Evolutionary conservation across 2,888 invertebrate genomes (phyloP).

Genomic region (Drosophila bunnanda): DNA sequence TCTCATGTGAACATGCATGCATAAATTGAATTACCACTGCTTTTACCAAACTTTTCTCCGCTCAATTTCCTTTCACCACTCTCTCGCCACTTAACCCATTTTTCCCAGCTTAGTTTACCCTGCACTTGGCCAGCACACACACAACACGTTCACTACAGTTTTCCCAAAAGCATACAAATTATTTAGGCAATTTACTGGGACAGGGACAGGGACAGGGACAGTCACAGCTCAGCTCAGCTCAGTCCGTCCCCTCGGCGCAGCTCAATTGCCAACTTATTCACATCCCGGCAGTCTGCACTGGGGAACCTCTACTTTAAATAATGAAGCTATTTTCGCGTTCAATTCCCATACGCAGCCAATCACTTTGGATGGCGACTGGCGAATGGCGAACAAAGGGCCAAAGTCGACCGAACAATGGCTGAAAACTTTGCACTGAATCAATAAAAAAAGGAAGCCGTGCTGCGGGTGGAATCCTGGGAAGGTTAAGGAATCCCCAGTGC

Average conservation of each 20-base stretch:
- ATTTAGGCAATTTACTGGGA: constrained; percentile 72
- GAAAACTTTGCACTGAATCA: constrained; percentile 67
- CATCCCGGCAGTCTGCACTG: constrained; percentile 39
- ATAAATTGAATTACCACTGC: constrained; percentile 3
- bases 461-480: constrained; percentile 35
- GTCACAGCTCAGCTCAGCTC: constrained; percentile 21
- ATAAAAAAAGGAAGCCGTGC: constrained; percentile 43
- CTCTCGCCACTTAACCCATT: constrained; percentile 15
- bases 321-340: constrained; percentile 78
- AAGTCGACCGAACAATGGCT: constrained; percentile 63
- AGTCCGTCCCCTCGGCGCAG: constrained; percentile 54
- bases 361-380: constrained; percentile 57
- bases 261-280: constrained; percentile 60
- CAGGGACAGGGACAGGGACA: neutral
- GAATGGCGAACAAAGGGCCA: constrained; percentile 50
- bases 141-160: constrained; percentile 7
- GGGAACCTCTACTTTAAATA: constrained; percentile 72
- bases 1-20: neutral
- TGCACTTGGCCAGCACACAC: constrained; percentile 39
- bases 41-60: constrained; percentile 2
- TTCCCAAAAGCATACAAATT: constrained; percentile 69
- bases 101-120: constrained; percentile 3
- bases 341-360: constrained; percentile 77
- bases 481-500: constrained; percentile 49
- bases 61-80: constrained; percentile 15